These are phyloP conservation scores for Neoitamus cyanurus DNA, from an alignment of 2,888 invertebrate species.

Conservation along the genomic window DNA sequence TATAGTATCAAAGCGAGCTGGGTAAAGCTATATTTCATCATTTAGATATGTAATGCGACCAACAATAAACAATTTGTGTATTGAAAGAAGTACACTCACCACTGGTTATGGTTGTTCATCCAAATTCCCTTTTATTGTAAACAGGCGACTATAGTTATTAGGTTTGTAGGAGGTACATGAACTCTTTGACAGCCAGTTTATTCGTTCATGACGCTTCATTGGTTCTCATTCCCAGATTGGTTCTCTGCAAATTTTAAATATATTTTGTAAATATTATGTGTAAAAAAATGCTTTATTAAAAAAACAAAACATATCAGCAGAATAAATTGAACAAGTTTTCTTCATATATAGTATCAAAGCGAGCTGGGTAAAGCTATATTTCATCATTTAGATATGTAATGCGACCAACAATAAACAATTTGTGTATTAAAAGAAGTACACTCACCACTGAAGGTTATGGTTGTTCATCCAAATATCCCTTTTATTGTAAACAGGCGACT, in stretches of 20 bases:
- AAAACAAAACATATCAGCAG: not conserved
- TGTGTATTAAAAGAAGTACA: not conserved
- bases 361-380: slow-evolving; percentile 58
- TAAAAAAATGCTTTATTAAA: not conserved
- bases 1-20: slow-evolving; percentile 59
- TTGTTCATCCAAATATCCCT: too few species aligned
- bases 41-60: not conserved
- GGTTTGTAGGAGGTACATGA: too few species aligned
- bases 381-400: not conserved
- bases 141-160: too few species aligned
- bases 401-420: not conserved
- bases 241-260: not conserved
- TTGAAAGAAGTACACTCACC: not conserved
- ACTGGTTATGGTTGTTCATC: too few species aligned
- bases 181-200: too few species aligned
- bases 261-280: not conserved
- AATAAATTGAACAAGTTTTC: slow-evolving; percentile 56
- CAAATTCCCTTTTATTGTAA: too few species aligned
- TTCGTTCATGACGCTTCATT: too few species aligned
- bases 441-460: too few species aligned
- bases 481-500: too few species aligned
- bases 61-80: too few species aligned
- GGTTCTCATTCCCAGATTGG: not conserved
- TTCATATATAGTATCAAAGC: slow-evolving; percentile 58
- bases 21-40: slow-evolving; percentile 52